Conservation (phyloP, 2,797 vertebrate genomes). For the Gymnothorax reevesii region DNA sequence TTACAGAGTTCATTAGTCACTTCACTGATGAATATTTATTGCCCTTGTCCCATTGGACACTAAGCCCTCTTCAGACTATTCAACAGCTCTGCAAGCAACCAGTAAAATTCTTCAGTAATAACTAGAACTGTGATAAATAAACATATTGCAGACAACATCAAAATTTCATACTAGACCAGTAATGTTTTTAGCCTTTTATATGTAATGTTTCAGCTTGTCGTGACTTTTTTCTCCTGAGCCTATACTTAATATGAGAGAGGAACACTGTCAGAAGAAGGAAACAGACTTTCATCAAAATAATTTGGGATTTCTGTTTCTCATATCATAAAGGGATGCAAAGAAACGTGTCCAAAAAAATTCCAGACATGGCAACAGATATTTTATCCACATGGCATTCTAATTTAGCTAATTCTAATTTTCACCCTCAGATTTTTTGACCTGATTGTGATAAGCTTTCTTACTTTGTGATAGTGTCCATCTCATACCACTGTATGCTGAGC, state of each 20-base stretch:
- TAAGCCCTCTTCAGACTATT: background rate
- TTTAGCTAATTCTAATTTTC: background rate
- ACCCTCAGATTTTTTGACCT: background rate
- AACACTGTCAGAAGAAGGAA: background rate
- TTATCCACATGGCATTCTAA: no score
- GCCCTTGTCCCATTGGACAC: background rate
- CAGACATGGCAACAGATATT: no score
- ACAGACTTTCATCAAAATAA: background rate
- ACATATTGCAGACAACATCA: background rate
- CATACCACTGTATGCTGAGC: background rate
- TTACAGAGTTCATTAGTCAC: background rate
- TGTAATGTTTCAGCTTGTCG: background rate
- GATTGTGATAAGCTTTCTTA: background rate
- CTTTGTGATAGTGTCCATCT: background rate
- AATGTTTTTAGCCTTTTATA: background rate
- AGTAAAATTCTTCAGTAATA: background rate
- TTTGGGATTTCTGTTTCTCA: background rate
- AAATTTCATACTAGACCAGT: background rate
- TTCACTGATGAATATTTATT: background rate
- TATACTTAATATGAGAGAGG: constrained; percentile 7
- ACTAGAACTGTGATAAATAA: background rate
- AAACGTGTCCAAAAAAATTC: no score
- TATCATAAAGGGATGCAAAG: background rate
- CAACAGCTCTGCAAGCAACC: background rate
- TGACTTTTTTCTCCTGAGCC: background rate